Percentiles rank a stretch among this genome's conserved stretches.
These are phyloP conservation scores for Marcusenius ussheri DNA, from an alignment of 2,113 vertebrate genomes.

Conservation along the genomic window DNA sequence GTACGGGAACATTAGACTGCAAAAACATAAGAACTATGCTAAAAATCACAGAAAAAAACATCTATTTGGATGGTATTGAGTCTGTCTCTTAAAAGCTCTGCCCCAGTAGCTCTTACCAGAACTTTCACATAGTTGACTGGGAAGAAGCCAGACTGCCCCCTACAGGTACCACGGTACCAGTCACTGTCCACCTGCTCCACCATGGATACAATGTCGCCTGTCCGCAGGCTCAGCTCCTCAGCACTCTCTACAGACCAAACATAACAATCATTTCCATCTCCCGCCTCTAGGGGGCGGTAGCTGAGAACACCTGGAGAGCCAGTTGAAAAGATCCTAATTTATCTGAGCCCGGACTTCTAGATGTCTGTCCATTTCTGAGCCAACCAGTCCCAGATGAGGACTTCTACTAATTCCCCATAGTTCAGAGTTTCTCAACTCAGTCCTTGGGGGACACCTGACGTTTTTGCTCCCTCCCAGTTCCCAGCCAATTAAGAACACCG, in stretches of 20 bases:
- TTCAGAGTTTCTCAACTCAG: background rate
- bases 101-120: conserved; percentile 64
- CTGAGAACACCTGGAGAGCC: background rate
- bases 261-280: conserved; percentile 1
- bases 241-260: conserved; percentile 61
- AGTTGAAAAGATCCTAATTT: background rate
- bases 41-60: background rate
- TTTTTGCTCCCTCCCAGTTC: background rate
- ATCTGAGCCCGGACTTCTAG: background rate
- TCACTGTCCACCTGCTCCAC: conserved; percentile 77
- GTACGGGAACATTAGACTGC: conserved; percentile 64
- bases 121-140: conserved; percentile 76
- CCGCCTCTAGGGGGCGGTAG: background rate
- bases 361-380: background rate
- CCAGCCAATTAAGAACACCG: background rate
- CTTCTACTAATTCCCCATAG: background rate
- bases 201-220: conserved; percentile 74
- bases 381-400: background rate
- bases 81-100: background rate
- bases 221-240: conserved; percentile 73
- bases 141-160: conserved; percentile 74
- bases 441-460: background rate
- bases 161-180: conserved; percentile 83
- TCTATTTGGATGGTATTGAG: background rate
- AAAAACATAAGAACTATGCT: background rate